Percentiles rank a stretch among this genome's conserved stretches.
Evolutionary conservation across 2,888 invertebrate species (phyloP).

Genomic region (Pediacus dermestoides): DNA sequence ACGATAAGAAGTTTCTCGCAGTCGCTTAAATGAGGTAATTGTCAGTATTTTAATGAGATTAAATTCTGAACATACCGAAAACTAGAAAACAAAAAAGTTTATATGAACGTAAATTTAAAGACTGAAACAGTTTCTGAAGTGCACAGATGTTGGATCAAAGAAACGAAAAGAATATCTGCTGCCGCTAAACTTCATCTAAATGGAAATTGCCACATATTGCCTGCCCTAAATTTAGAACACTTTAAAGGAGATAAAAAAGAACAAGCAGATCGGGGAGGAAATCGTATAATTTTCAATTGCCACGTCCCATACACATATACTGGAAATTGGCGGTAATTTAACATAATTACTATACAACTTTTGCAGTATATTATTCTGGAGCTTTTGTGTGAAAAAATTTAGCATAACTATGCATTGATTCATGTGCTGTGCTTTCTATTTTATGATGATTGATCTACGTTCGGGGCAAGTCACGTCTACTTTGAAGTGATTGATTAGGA

Average conservation of each 20-base stretch:
- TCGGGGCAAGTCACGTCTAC: conserved; percentile 10
- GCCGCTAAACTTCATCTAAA: conserved; percentile 40
- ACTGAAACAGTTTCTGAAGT: conserved; percentile 31
- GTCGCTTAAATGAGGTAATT: no score
- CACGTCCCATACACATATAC: no score
- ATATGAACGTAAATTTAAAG: conserved; percentile 24
- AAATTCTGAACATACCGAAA: no score
- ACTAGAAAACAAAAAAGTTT: conserved; percentile 25
- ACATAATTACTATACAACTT: no score
- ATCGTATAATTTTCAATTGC: conserved; percentile 2
- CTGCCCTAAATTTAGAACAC: conserved; percentile 25
- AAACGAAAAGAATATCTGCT: conserved; percentile 34
- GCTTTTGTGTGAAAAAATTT: no score
- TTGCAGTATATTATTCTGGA: no score
- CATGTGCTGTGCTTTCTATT: conserved; percentile 4
- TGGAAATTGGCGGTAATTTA: no score
- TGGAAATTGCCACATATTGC: conserved; percentile 42
- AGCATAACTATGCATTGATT: no score
- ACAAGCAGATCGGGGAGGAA: not conserved
- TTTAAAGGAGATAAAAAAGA: not conserved
- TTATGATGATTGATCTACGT: conserved; percentile 16
- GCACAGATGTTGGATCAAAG: conserved; percentile 36
- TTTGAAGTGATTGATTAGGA: conserved; percentile 16
- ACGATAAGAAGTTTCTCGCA: no score
- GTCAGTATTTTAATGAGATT: no score